Evolutionary conservation across 1,140 invertebrate species (phyloP).

Genomic region (Pemphigus obesinymphae): DNA sequence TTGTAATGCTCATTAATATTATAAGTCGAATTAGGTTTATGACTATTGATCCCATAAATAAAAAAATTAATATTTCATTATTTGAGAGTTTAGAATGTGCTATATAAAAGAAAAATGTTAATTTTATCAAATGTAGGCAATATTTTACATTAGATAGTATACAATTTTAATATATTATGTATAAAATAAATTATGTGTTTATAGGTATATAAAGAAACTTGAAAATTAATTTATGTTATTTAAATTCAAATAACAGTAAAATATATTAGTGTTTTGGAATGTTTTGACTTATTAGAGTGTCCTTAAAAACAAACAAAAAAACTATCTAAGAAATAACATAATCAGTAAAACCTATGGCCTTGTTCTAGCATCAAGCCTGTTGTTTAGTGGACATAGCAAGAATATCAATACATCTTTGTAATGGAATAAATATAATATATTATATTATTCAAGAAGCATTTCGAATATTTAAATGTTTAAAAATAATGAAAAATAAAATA

Average conservation of each 20-base stretch:
- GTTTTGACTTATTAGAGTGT: conserved; percentile 33
- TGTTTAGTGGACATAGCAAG: conserved; percentile 10
- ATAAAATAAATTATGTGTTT: neutral
- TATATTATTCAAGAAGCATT: conserved; percentile 17
- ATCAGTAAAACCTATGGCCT: conserved; percentile 20
- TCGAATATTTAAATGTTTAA: too few relatives aligned
- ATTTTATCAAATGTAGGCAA: too few relatives aligned
- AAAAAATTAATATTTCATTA: neutral
- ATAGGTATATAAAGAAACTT: neutral
- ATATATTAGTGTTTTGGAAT: neutral
- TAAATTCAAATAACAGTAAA: conserved; percentile 2
- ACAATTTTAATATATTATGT: neutral
- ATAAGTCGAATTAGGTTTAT: neutral
- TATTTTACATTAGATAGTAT: neutral
- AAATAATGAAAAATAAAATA: too few relatives aligned
- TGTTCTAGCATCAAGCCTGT: neutral
- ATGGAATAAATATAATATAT: conserved; percentile 1
- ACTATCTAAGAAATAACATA: conserved; percentile 19
- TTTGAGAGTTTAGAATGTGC: neutral
- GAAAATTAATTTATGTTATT: conserved; percentile 7
- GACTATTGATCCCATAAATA: neutral
- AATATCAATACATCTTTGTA: conserved; percentile 3
- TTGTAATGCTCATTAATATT: neutral
- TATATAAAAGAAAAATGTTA: neutral
- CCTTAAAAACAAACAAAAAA: conserved; percentile 26